phyloP scores from a whole-genome alignment of 2,888 invertebrate species.

The Clivina fossor region DNA sequence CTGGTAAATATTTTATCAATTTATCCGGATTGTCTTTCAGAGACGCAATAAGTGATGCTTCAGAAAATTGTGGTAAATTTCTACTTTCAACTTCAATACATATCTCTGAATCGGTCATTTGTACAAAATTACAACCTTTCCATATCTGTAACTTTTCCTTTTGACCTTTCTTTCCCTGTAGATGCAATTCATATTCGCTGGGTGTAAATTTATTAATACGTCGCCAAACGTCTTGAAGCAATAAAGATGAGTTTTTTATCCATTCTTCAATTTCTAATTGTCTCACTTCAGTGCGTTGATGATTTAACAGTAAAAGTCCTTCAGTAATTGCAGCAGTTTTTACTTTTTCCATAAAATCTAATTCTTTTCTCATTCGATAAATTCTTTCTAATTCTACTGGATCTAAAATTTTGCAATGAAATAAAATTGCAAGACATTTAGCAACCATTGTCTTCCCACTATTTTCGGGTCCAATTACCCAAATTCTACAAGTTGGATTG shows the following conservation, averaged over 20 bases:
- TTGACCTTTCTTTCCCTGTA: constrained; percentile 3
- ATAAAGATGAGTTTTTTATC: constrained; percentile 44
- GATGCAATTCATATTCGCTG: constrained; percentile 5
- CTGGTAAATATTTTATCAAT: constrained; percentile 53
- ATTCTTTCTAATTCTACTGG: constrained; percentile 46
- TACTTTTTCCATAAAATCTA: constrained; percentile 41
- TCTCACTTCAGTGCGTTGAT: constrained; percentile 42
- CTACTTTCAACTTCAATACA: neutral
- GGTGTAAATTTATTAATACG: neutral
- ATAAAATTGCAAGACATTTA: constrained; percentile 58
- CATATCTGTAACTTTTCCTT: neutral
- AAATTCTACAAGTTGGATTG: constrained; percentile 61
- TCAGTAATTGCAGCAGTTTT: constrained; percentile 43
- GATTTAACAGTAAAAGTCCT: constrained; percentile 42
- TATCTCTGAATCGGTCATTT: neutral
- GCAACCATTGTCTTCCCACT: constrained; percentile 64
- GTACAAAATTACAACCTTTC: too few relatives aligned
- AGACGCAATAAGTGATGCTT: constrained; percentile 33
- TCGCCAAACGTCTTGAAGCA: neutral
- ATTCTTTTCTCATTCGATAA: constrained; percentile 40
- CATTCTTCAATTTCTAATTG: constrained; percentile 51
- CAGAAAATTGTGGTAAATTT: neutral
- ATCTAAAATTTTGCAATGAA: constrained; percentile 55
- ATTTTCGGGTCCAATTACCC: constrained; percentile 61
- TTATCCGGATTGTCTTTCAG: constrained; percentile 45